Conservation (phyloP, 2,888 invertebrate genomes). For the Pollenia griseotomentosa region DNA sequence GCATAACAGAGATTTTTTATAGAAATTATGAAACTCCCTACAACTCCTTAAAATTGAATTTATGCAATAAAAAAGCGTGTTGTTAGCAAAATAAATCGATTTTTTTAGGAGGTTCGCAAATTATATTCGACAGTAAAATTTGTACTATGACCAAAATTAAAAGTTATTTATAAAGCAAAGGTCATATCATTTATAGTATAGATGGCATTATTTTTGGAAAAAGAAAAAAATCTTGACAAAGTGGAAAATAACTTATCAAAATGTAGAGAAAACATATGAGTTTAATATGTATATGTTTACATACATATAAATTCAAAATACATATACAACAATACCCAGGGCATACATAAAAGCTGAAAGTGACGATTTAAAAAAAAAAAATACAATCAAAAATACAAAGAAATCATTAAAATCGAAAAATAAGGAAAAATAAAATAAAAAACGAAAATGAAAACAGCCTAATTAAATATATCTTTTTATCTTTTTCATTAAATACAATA, state of each 20-base stretch:
- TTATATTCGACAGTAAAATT: not conserved
- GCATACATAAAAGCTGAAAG: no score
- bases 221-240: not conserved
- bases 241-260: not conserved
- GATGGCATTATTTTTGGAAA: not conserved
- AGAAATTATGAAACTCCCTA: not conserved
- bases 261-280: no score
- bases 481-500: not conserved
- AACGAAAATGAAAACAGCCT: not conserved
- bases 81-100: slow-evolving; percentile 33
- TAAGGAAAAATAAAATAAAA: no score
- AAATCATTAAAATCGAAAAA: not conserved
- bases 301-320: not conserved
- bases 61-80: not conserved
- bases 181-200: not conserved
- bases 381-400: not conserved
- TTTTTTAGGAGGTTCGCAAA: not conserved
- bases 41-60: not conserved
- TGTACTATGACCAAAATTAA: not conserved
- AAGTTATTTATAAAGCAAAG: slow-evolving; percentile 19
- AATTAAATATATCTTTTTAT: not conserved
- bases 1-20: not conserved
- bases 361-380: no score
- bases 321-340: not conserved
- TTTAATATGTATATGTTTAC: not conserved